Base-by-base conservation (phyloP, 2,888 invertebrate genomes). In the Agrilus cyanescens region DNA sequence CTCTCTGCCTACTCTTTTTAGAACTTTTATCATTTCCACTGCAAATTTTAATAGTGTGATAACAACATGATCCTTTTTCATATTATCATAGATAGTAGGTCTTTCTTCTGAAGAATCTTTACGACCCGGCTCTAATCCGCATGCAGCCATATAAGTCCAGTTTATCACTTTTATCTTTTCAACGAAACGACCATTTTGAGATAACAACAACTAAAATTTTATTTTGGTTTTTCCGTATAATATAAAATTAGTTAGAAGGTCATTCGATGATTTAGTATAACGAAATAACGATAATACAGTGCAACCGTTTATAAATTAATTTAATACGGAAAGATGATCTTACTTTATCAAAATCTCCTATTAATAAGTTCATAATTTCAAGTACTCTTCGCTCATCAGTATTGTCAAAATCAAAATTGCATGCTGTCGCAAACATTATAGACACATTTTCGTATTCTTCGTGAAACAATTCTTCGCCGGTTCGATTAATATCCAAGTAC, bases 91-190 rank as follows among this genome's bases (percentile, higher is more conserved):
- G 18, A 10, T 10, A 57, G 39, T 54, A 49, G 48, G 54, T 48
- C 48, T 40, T 13, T 48, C 41, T 30, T 45, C 39, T 14, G 52
- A 66, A 2, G 80, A 78, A 55, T 76, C 74, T 44, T 82, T 73
- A 39, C 80, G 72, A 25, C 76, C 80, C 1, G 85, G 80, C 54
- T 85, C 84, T 37, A 96, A 70, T 0, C 96, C 96, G 57, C 90
- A 89, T 1, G 94, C 95, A 2, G 94, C 95, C 95, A 96, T 95
- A 57, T 95, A 96, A 0, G 95, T 95, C 75, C 89, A 89, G 46
- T 91, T 93, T 37, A 94, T 91, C 42, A 96, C 85, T 71, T 96
- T 96, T 30, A 96, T 96, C 68, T 96, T 96, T 65, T 97, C 96
- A 7, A 97, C 83, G 54, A 82, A 77, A 29, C 40, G 30, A 32